These are phyloP conservation scores for Apotomis betuletana DNA, from an alignment of 2,888 invertebrate species.

Conservation along the genomic window DNA sequence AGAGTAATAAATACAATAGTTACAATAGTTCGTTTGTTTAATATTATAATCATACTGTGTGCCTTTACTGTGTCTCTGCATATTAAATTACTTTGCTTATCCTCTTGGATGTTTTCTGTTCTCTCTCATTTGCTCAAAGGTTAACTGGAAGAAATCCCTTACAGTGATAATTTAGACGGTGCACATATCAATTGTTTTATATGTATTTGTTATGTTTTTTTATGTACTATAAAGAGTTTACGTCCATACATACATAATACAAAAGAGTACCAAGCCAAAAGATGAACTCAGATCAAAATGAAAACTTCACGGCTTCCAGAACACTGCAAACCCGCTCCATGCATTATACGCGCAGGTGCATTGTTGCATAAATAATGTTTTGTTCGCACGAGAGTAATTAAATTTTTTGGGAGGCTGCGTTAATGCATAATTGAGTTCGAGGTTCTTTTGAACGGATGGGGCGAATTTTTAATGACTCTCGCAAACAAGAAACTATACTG, in stretches of 20 bases:
- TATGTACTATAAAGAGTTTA: too few species aligned
- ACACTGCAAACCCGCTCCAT: conserved; percentile 17
- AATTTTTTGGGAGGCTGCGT: conserved; percentile 45
- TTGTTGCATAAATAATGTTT: conserved; percentile 49
- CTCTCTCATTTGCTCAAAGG: too few species aligned
- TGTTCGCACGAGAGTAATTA: conserved; percentile 49
- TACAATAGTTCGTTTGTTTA: too few species aligned
- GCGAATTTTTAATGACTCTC: conserved; percentile 18
- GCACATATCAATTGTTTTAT: neutral
- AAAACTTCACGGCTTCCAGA: conserved; percentile 3
- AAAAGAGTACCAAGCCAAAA: neutral
- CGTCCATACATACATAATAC: too few species aligned
- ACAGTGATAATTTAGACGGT: too few species aligned
- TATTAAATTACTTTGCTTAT: too few species aligned
- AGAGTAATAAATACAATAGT: too few species aligned
- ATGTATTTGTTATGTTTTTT: too few species aligned
- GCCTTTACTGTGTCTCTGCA: too few species aligned
- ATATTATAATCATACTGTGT: too few species aligned
- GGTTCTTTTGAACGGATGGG: conserved; percentile 13
- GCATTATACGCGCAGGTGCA: conserved; percentile 41
- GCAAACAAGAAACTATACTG: neutral
- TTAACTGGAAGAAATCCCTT: too few species aligned
- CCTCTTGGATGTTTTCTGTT: too few species aligned
- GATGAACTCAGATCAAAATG: neutral
- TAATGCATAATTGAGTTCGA: conserved; percentile 36